Percentiles rank a stretch among this genome's conserved stretches.
phyloP scores from a whole-genome alignment of 1,140 invertebrate genomes.

The Geopemphigus sp. region DNA sequence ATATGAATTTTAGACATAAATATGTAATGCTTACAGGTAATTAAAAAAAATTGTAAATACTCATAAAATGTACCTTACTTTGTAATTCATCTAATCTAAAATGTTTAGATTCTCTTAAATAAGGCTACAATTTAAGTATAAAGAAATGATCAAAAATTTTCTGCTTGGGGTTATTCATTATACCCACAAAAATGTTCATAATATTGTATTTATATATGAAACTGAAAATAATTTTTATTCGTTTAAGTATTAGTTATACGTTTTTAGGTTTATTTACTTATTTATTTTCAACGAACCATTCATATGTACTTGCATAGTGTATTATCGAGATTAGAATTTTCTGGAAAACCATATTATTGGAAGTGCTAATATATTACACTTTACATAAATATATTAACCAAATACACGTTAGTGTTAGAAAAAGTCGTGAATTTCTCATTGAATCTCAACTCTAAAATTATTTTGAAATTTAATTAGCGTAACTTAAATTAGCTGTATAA shows the following conservation, averaged over 20 bases:
- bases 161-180: not conserved
- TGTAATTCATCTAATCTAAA: slow-evolving; percentile 3
- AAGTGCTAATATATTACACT: not conserved
- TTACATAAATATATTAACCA: not conserved
- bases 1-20: slow-evolving; percentile 16
- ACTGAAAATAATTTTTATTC: too few species aligned
- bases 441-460: not conserved
- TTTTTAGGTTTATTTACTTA: too few species aligned
- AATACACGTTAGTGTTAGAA: too few species aligned
- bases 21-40: not conserved
- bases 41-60: slow-evolving; percentile 29
- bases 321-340: too few species aligned
- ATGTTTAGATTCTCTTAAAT: not conserved
- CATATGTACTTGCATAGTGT: too few species aligned
- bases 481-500: not conserved
- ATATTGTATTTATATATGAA: too few species aligned
- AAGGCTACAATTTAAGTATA: not conserved
- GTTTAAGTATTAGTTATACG: not conserved
- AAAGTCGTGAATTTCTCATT: not conserved
- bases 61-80: slow-evolving; percentile 16
- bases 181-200: not conserved
- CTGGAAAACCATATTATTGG: too few species aligned
- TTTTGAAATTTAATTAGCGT: not conserved
- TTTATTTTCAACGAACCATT: too few species aligned
- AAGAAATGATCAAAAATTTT: not conserved